A percentile compares a stretch with the other conserved stretches of the same genome.
Evolutionary conservation across 2,797 vertebrate species (phyloP).

Genomic region (Cyclopterus lumpus): DNA sequence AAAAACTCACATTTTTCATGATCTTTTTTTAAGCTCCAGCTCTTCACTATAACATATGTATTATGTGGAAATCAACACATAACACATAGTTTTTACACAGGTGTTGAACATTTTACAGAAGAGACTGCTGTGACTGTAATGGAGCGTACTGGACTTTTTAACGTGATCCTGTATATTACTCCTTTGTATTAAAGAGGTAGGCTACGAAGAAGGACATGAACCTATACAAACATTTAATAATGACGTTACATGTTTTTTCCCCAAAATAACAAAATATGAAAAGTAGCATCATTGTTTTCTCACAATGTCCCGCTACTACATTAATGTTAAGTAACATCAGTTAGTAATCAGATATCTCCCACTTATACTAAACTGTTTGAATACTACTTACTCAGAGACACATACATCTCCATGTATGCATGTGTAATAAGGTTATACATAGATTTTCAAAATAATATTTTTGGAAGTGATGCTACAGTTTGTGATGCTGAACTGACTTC

Average conservation of each 20-base stretch:
- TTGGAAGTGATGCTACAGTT: too few relatives aligned
- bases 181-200: background rate
- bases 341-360: too few relatives aligned
- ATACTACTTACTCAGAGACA: too few relatives aligned
- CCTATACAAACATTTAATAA: background rate
- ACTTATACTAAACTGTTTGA: too few relatives aligned
- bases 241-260: background rate
- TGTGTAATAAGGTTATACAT: too few relatives aligned
- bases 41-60: background rate
- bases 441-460: too few relatives aligned
- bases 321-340: too few relatives aligned
- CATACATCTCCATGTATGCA: too few relatives aligned
- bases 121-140: background rate
- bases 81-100: background rate
- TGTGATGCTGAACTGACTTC: too few relatives aligned
- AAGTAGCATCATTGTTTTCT: too few relatives aligned
- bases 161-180: background rate
- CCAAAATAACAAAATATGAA: background rate
- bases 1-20: conserved; percentile 13
- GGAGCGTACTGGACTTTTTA: background rate
- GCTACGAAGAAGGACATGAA: background rate
- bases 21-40: background rate
- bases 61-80: background rate
- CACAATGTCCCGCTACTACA: too few relatives aligned
- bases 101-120: background rate